phyloP scores from a whole-genome alignment of 37 sponge, comb jelly and placozoan genomes.

The Spongilla lacustris region DNA sequence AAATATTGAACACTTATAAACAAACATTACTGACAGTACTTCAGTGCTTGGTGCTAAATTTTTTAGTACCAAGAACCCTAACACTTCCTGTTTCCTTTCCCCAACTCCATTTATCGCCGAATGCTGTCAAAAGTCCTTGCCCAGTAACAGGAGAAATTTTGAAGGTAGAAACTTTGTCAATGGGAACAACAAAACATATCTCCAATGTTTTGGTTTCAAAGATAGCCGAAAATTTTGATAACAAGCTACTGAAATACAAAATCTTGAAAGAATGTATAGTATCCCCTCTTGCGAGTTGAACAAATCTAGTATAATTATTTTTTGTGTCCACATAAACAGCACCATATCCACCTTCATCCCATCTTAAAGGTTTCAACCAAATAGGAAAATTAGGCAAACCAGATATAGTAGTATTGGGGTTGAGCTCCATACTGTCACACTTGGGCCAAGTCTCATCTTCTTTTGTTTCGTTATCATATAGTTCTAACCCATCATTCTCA shows the following conservation, averaged over 20 bases:
- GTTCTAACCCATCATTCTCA: background rate
- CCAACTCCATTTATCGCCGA: background rate
- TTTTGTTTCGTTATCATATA: background rate
- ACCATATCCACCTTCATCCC: background rate
- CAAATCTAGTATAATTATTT: background rate
- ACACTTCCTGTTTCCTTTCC: background rate
- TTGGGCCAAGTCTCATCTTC: background rate
- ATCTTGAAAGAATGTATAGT: background rate
- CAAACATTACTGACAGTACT: background rate
- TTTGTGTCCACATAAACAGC: background rate
- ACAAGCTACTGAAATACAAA: background rate
- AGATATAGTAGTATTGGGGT: background rate
- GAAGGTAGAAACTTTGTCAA: background rate
- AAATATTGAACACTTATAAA: background rate
- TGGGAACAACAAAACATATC: background rate
- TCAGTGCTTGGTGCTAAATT: background rate
- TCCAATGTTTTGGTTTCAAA: background rate
- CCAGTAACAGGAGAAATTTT: background rate
- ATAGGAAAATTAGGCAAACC: background rate
- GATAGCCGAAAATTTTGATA: background rate
- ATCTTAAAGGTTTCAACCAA: background rate
- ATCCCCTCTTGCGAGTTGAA: background rate
- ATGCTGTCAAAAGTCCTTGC: background rate
- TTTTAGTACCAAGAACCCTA: background rate
- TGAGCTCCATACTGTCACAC: background rate